Evolutionary conservation across 2,113 vertebrate genomes (phyloP).

Genomic region (Pontoporia blainvillei): DNA sequence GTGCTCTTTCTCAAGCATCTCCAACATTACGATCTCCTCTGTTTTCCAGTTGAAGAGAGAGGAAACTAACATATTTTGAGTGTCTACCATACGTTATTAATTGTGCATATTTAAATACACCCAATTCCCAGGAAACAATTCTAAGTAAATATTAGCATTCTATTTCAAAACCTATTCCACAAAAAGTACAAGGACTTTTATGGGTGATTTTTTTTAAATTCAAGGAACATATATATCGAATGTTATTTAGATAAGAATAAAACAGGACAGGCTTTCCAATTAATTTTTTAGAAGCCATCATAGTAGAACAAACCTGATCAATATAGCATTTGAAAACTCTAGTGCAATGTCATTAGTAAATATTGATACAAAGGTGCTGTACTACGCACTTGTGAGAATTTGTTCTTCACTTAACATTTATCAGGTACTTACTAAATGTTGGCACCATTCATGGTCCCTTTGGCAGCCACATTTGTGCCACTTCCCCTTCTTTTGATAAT

Average conservation of each 20-base stretch:
- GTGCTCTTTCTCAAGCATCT: not conserved
- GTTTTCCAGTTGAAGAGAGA: not conserved
- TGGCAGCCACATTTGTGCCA: not conserved
- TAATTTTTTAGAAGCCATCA: not conserved
- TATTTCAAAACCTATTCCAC: not conserved
- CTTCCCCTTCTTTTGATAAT: not conserved
- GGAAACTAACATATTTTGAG: not conserved
- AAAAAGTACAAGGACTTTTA: not conserved
- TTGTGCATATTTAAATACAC: not conserved
- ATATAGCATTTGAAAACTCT: not conserved
- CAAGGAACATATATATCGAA: not conserved
- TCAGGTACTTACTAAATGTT: not conserved
- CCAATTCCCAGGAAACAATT: not conserved
- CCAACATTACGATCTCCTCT: not conserved
- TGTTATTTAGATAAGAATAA: slow-evolving; percentile 14
- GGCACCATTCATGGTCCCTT: not conserved
- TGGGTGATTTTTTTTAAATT: not conserved
- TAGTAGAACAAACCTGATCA: not conserved
- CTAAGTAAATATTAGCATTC: not conserved
- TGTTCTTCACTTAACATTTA: not conserved
- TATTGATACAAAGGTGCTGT: not conserved
- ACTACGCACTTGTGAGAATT: not conserved
- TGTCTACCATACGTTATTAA: not conserved
- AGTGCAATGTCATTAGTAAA: not conserved
- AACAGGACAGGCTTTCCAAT: not conserved